A percentile compares a stretch with the other conserved stretches of the same genome.
These are phyloP conservation scores for Poeciliopsis retropinna DNA, from an alignment of 2,113 vertebrate species.

Conservation along the genomic window DNA sequence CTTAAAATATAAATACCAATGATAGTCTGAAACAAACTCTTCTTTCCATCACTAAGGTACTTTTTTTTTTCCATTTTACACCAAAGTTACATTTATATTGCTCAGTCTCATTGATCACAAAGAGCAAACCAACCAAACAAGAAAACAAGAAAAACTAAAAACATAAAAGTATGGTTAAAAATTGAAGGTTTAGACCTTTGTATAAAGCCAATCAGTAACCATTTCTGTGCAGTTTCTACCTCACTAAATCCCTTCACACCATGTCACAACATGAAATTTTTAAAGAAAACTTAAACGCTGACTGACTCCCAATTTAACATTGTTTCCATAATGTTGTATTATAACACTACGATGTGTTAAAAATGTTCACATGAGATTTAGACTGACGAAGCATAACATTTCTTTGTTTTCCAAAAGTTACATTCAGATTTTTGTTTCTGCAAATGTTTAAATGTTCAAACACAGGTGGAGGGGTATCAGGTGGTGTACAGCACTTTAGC, in stretches of 20 bases:
- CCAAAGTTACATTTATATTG: not conserved
- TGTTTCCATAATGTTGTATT: not conserved
- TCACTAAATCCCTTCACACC: not conserved
- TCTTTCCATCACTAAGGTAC: not conserved
- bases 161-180: not conserved
- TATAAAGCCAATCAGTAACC: too few relatives aligned
- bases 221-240: not conserved
- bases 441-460: conserved; percentile 19
- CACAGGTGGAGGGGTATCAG: conserved; percentile 85
- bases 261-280: not conserved
- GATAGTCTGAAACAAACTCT: not conserved
- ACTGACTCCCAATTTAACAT: not conserved
- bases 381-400: not conserved
- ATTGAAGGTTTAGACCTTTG: not conserved
- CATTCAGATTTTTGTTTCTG: not conserved
- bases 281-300: not conserved
- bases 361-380: not conserved
- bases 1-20: conserved; percentile 18
- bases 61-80: not conserved
- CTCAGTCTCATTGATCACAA: not conserved
- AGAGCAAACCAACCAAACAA: not conserved
- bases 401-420: not conserved
- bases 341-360: not conserved
- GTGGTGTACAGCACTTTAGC: conserved; percentile 97
- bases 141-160: not conserved